phyloP scores from a whole-genome alignment of 1,140 invertebrate genomes.

The Brachionus rotundiformis region DNA sequence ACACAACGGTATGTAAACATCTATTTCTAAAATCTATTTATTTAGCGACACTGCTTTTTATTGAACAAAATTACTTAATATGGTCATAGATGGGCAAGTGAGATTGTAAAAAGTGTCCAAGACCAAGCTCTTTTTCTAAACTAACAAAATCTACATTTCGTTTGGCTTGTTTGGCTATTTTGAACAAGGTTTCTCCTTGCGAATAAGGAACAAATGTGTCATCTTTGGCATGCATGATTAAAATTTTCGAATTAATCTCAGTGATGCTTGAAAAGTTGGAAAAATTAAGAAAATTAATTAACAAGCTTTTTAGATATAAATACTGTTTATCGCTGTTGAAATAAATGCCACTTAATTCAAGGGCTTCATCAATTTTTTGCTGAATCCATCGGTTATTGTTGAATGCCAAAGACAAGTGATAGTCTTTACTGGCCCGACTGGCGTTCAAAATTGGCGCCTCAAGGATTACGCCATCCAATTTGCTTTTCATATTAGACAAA shows the following conservation, averaged over 20 bases:
- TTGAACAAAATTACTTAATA: slow-evolving; percentile 12
- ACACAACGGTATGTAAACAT: too few species aligned
- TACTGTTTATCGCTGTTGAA: slow-evolving; percentile 47
- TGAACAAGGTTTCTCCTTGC: slow-evolving; percentile 2
- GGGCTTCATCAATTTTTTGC: slow-evolving; percentile 6
- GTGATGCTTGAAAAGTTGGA: slow-evolving; percentile 5
- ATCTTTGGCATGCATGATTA: slow-evolving; percentile 45
- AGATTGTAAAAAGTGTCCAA: slow-evolving; percentile 50
- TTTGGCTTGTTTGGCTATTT: slow-evolving; percentile 8
- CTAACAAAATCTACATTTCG: slow-evolving; percentile 15
- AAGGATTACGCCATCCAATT: slow-evolving; percentile 32
- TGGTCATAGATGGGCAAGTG: slow-evolving; percentile 39
- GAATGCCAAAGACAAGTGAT: slow-evolving; percentile 11
- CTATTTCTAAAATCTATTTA: too few species aligned
- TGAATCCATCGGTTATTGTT: slow-evolving; percentile 45
- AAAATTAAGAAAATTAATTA: too few species aligned
- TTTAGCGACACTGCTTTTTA: background rate
- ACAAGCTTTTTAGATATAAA: background rate
- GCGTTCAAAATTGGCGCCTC: slow-evolving; percentile 47
- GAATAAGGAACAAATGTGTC: slow-evolving; percentile 28
- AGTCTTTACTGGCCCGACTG: slow-evolving; percentile 29
- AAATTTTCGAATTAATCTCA: slow-evolving; percentile 48
- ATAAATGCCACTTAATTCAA: slow-evolving; percentile 7
- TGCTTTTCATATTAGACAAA: background rate
- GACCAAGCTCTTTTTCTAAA: background rate